Conservation (phyloP, 2,113 vertebrate genomes). For the Misgurnus mizolepis region DNA sequence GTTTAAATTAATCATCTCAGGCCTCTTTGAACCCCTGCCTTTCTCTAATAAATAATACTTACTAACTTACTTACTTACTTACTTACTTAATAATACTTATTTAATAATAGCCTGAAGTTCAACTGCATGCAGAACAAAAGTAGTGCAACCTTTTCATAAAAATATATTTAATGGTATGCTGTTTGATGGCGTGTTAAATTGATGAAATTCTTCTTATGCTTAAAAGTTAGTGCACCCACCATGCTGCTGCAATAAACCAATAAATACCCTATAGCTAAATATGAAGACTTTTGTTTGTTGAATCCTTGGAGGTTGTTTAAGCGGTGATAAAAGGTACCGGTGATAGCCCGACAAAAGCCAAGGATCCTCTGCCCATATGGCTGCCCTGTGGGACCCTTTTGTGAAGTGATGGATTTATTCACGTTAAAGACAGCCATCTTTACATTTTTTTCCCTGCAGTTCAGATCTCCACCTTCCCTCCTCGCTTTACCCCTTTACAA, state of each 20-base stretch:
- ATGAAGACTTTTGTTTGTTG: conserved; percentile 39
- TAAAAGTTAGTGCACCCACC: not conserved
- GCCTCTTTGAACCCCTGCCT: not conserved
- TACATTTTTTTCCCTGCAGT: conserved; percentile 53
- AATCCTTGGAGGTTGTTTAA: conserved; percentile 48
- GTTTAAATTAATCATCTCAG: not conserved
- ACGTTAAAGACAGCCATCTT: conserved; percentile 64
- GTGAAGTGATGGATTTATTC: conserved; percentile 69
- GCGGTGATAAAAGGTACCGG: conserved; percentile 39
- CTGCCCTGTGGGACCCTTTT: conserved; percentile 65
- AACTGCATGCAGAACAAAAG: not conserved
- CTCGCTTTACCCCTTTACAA: conserved; percentile 41
- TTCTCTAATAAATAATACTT: not conserved
- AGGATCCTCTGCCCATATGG: conserved; percentile 68
- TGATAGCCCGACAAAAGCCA: conserved; percentile 43
- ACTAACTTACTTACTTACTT: not conserved
- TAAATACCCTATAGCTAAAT: conserved; percentile 35
- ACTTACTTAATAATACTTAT: not conserved
- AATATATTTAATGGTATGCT: not conserved
- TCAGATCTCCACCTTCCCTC: not conserved
- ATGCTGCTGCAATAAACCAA: conserved; percentile 13
- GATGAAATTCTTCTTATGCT: not conserved
- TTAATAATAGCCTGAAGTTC: not conserved
- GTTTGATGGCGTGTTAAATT: not conserved
- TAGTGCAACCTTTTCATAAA: not conserved